Base-by-base conservation (phyloP, 1,140 invertebrate genomes). In the Zaprionus davidi region DNA sequence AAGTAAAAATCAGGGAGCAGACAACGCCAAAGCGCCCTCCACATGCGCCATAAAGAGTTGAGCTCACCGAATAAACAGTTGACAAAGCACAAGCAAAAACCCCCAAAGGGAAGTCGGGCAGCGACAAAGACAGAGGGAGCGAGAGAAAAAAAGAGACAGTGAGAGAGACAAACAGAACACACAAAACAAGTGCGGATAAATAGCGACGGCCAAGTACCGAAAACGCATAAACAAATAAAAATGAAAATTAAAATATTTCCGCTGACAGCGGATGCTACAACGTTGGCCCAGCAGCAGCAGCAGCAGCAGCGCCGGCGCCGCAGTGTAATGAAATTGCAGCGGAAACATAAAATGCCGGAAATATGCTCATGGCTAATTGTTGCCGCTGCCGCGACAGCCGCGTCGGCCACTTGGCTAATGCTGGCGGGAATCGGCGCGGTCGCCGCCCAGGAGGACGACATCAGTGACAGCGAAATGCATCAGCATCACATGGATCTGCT, bases 281-380 rank as follows among this genome's bases (percentile, higher is more conserved):
- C 71, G 65, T 62, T 46, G 71, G 64, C 55, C 60, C 63, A 44
- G 41, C 41, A 9, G 41, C 41, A 17, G 41, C 63, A 44, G 41
- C 41, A 9, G 41, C 41, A 17, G 41, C 41, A 7, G n/a, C 41
- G 62, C 57, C 71, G 68, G 62, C 55, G 71, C 76, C 49, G 67
- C 44, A 66, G 46, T 60, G 75, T 46, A 75, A 80, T 78, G 76
- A 86, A 88, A 90, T 68, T 81, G 81, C 87, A 88, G 65, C 90
- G 90, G 81, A 90, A 88, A 78, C 81, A 83, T 78, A 78, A 90
- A 91, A 77, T 88, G 87, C 83, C 91, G 90, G 90, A 92, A 92
- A 88, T 92, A 91, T 91, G 83, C 79, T 85, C 86, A 77, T 87
- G 82, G 83, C 90, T 92, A 92, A 92, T 92, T 92, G 90, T 81